phyloP scores from a whole-genome alignment of 2,888 invertebrate species.

The Creontiades dilutus region DNA sequence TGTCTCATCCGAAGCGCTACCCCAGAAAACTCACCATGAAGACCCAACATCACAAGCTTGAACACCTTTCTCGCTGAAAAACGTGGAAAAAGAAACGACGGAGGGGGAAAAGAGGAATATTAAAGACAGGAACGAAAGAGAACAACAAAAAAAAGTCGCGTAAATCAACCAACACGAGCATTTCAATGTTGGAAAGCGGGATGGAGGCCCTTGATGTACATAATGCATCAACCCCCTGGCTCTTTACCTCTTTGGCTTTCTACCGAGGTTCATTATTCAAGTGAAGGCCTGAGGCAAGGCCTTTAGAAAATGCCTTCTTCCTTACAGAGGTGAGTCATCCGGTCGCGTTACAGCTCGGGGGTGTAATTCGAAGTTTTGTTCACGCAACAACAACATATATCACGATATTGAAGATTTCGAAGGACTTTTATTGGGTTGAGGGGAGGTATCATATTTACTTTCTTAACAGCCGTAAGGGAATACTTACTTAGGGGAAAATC shows the following conservation, averaged over 20 bases:
- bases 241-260: conserved; percentile 25
- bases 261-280: conserved; percentile 19
- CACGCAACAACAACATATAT: no score
- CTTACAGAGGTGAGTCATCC: neutral
- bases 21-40: no score
- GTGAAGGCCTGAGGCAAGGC: neutral
- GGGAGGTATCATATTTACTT: no score
- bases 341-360: neutral
- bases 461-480: neutral
- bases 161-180: conserved; percentile 20
- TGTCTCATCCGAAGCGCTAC: no score
- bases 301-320: neutral
- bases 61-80: no score
- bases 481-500: neutral
- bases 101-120: no score
- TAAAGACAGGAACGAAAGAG: no score
- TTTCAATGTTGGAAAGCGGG: conserved; percentile 25
- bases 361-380: no score
- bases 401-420: no score
- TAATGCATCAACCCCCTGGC: neutral
- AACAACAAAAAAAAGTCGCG: neutral
- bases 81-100: no score
- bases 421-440: no score
- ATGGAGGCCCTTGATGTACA: conserved; percentile 12
- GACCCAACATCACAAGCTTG: no score